Conservation (phyloP, 1,140 invertebrate genomes). For the Copidosoma floridanum region DNA sequence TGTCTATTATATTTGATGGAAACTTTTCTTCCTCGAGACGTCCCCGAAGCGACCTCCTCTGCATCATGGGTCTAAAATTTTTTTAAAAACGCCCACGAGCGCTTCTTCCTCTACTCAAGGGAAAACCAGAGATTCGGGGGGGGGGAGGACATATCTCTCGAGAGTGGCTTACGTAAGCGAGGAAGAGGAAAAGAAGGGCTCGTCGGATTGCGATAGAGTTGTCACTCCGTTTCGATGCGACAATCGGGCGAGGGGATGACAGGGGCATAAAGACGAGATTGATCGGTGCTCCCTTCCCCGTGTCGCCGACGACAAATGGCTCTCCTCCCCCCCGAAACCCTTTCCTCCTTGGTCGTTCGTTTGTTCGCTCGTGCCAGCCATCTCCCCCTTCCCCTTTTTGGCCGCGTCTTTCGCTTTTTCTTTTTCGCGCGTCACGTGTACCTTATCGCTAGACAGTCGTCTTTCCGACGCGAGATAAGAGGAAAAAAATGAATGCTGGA, state of each 20-base stretch:
- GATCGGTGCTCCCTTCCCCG: slow-evolving; percentile 35
- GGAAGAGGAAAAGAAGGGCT: slow-evolving; percentile 25
- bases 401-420: too few relatives aligned
- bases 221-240: slow-evolving; percentile 19
- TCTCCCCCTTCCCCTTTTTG: background rate
- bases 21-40: too few relatives aligned
- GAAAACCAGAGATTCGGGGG: too few relatives aligned
- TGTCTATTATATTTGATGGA: too few relatives aligned
- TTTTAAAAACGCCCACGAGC: too few relatives aligned
- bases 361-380: background rate
- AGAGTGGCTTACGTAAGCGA: slow-evolving; percentile 24
- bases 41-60: too few relatives aligned
- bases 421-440: too few relatives aligned
- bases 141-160: slow-evolving; percentile 6
- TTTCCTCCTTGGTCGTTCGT: background rate
- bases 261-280: slow-evolving; percentile 38
- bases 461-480: too few relatives aligned
- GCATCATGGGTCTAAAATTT: too few relatives aligned
- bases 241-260: slow-evolving; percentile 29
- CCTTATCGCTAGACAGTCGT: too few relatives aligned
- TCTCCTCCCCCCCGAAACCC: background rate
- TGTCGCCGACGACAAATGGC: slow-evolving; percentile 37
- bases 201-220: slow-evolving; percentile 33
- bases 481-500: too few relatives aligned
- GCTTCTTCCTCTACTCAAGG: too few relatives aligned